Evolutionary conservation across 2,888 invertebrate genomes (phyloP).

Genomic region (Ecdyonurus torrentis): DNA sequence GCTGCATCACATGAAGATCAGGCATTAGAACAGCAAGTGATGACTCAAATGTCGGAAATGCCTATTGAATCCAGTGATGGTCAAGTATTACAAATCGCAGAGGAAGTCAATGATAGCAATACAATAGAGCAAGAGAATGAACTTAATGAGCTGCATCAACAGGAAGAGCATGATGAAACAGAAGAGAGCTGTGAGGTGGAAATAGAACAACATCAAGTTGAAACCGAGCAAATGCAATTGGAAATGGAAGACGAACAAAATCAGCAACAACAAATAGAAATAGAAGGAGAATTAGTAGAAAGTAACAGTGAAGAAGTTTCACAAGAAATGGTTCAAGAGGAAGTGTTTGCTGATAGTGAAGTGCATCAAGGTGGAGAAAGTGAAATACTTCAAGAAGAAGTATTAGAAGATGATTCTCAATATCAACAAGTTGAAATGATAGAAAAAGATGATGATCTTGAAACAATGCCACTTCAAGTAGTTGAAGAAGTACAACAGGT

Average conservation of each 20-base stretch:
- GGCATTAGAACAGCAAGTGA: too few relatives aligned
- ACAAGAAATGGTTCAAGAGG: conserved; percentile 4
- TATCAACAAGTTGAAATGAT: conserved; percentile 16
- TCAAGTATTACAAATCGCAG: conserved; percentile 10
- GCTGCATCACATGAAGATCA: too few relatives aligned
- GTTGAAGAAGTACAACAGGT: conserved; percentile 23
- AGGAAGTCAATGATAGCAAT: background rate
- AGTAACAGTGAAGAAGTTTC: conserved; percentile 13
- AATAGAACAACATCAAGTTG: conserved; percentile 8
- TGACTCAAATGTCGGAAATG: background rate
- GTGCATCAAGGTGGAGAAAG: conserved; percentile 16
- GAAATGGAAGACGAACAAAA: conserved; percentile 21
- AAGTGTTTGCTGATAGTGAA: conserved; percentile 12
- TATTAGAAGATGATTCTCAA: conserved; percentile 14
- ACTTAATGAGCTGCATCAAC: conserved; percentile 10
- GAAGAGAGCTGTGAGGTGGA: conserved; percentile 15
- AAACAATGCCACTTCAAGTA: conserved; percentile 16
- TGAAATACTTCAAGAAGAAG: conserved; percentile 8
- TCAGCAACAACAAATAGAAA: conserved; percentile 23
- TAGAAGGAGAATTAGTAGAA: conserved; percentile 24
- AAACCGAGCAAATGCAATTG: conserved; percentile 16
- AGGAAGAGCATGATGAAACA: conserved; percentile 14
- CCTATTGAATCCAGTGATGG: background rate
- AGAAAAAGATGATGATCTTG: conserved; percentile 11
- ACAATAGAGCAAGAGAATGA: conserved; percentile 14